Evolutionary conservation across 2,888 invertebrate species (phyloP).

Genomic region (Epiblema foenella): DNA sequence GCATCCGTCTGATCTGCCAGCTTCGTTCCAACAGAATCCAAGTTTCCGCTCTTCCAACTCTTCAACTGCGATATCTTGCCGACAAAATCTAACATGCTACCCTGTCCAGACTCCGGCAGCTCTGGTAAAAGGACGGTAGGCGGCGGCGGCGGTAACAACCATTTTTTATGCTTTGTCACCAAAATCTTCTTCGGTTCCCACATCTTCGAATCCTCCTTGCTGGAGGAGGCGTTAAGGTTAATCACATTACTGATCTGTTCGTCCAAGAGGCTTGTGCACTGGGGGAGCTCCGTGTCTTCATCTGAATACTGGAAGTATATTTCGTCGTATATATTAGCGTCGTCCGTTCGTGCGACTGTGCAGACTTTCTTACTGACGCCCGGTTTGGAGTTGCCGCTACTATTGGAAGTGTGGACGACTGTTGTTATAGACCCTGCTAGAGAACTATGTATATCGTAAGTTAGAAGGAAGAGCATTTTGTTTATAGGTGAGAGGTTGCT

Average conservation of each 20-base stretch:
- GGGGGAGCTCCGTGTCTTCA: conserved; percentile 84
- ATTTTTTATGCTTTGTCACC: conserved; percentile 72
- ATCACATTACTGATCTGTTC: conserved; percentile 84
- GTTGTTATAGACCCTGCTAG: conserved; percentile 76
- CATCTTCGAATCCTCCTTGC: conserved; percentile 75
- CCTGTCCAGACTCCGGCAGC: conserved; percentile 69
- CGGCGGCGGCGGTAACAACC: conserved; percentile 70
- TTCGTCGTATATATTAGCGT: conserved; percentile 76
- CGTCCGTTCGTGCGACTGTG: conserved; percentile 69
- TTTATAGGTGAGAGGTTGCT: conserved; percentile 71
- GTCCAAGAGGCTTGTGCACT: conserved; percentile 74
- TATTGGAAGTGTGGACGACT: conserved; percentile 74
- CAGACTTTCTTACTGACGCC: conserved; percentile 82
- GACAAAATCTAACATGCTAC: conserved; percentile 74
- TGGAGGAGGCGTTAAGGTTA: conserved; percentile 78
- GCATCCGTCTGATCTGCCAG: conserved; percentile 76
- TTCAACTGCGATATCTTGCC: conserved; percentile 77
- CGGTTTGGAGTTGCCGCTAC: conserved; percentile 80
- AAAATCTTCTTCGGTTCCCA: conserved; percentile 78
- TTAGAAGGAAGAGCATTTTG: conserved; percentile 86
- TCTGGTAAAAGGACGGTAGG: conserved; percentile 70
- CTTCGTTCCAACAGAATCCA: conserved; percentile 76
- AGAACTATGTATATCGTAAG: conserved; percentile 89
- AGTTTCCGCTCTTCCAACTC: conserved; percentile 74
- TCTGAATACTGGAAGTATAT: conserved; percentile 85